Conservation (phyloP, 2,797 vertebrate genomes). For the Siniperca undulata region DNA sequence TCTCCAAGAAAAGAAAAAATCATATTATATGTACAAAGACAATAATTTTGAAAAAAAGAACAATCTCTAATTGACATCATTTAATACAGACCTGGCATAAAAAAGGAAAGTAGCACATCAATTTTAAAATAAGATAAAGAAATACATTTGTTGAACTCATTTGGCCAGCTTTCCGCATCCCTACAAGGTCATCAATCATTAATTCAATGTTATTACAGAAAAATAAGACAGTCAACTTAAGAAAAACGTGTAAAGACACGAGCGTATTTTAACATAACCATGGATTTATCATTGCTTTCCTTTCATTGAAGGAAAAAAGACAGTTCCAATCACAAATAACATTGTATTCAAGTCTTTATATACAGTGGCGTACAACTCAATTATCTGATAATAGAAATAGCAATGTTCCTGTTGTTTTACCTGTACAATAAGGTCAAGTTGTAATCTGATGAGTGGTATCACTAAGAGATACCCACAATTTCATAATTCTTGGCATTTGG, state of each 20-base stretch:
- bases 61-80: constrained; percentile 71
- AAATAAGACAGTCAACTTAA: background rate
- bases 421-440: background rate
- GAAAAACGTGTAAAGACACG: constrained; percentile 29
- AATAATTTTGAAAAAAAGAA: constrained; percentile 19
- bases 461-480: background rate
- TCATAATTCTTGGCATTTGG: constrained; percentile 23
- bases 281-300: constrained; percentile 12
- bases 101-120: constrained; percentile 40
- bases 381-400: constrained; percentile 17
- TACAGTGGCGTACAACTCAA: constrained; percentile 32
- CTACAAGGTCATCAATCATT: constrained; percentile 1
- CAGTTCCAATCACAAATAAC: constrained; percentile 25
- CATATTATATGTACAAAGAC: constrained; percentile 44
- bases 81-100: constrained; percentile 62
- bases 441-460: background rate
- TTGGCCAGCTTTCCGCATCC: constrained; percentile 33
- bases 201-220: background rate
- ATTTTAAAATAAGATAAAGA: constrained; percentile 29
- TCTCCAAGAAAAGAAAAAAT: constrained; percentile 20
- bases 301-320: constrained; percentile 28
- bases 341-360: constrained; percentile 36
- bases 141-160: constrained; percentile 32
- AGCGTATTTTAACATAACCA: constrained; percentile 3
- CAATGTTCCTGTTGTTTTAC: constrained; percentile 14